Base-by-base conservation (phyloP, 2,797 vertebrate genomes). In the Pseudotriccus pelzelni region DNA sequence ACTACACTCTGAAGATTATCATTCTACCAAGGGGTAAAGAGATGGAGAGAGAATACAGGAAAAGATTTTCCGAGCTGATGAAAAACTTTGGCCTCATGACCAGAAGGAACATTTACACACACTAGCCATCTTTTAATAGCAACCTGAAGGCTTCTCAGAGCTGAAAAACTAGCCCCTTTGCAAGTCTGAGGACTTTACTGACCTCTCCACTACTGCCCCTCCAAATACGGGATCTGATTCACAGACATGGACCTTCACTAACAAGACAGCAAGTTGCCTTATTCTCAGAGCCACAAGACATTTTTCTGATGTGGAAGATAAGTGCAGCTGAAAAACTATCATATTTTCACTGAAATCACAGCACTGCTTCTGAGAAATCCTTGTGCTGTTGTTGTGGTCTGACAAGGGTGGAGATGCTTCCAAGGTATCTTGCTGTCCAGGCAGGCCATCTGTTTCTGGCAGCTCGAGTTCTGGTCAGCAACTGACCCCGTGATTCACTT, bases 371-470 rank as follows among this genome's bases (percentile, higher is more conserved):
- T 80, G 49, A 87, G 49, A 90, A 77, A 93, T 47, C 39, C 11
- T 15, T 56, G 70, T 50, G 41, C 78, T 81, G 39, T 39, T 39
- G 39, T 39, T 39, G 39, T 39, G 39, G 39, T 39, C 39, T 93
- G 78, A 85, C 46, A 56, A 67, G 64, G 37, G 52, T 30, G 34
- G 56, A 92, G 75, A 89, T 30, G 37, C n/a, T 82, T 89, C 78
- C 86, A 89, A 87, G 52, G 50, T 66, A 83, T 39, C 78, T 63
- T 15, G 39, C 62, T 89, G 78, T 90, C 87, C 52, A 93, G 84
- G 58, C 81, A 95, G 67, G 62, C 75, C 87, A 91, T 94, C 86
- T 94, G 81, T 19, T 90, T 75, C 58, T 80, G 64, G 41, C 46
- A 78, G 72, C 62, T 78, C 46, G 44, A 89, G 69, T 66, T 62